Evolutionary conservation across 37 sponge, comb jelly and placozoan species (phyloP).

Genomic region (Halichondria panicea): DNA sequence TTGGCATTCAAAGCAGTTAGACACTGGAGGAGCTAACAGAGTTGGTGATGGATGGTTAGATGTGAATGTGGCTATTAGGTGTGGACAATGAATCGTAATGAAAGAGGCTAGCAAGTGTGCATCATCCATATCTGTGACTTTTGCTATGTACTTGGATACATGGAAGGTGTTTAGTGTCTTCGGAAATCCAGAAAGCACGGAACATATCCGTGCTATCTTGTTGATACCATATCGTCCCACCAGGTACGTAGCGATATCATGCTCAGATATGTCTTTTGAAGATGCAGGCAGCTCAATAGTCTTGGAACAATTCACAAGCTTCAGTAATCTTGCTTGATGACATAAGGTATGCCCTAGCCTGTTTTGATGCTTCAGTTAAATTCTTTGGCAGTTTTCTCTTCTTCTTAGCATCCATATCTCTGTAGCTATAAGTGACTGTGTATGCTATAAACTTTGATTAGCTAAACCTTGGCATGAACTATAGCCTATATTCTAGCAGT

Average conservation of each 20-base stretch:
- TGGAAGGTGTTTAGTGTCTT: background rate
- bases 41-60: background rate
- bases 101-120: background rate
- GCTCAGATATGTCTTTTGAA: background rate
- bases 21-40: constrained; percentile 2
- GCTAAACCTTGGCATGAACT: too few species aligned
- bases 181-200: background rate
- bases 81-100: background rate
- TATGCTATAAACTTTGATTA: too few species aligned
- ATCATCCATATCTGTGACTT: background rate
- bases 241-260: background rate
- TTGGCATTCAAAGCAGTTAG: background rate
- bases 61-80: background rate
- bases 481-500: too few species aligned
- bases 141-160: background rate
- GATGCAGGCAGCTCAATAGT: background rate
- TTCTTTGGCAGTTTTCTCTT: constrained; percentile 5
- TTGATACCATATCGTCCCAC: background rate
- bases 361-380: background rate
- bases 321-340: background rate
- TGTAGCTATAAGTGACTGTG: too few species aligned
- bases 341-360: too few species aligned
- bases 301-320: background rate
- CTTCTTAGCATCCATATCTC: too few species aligned
- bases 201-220: background rate